A percentile compares a stretch with the other conserved stretches of the same genome.
These are phyloP conservation scores for Motacilla tschutschensis DNA, from an alignment of 2,113 vertebrate species.

Conservation along the genomic window DNA sequence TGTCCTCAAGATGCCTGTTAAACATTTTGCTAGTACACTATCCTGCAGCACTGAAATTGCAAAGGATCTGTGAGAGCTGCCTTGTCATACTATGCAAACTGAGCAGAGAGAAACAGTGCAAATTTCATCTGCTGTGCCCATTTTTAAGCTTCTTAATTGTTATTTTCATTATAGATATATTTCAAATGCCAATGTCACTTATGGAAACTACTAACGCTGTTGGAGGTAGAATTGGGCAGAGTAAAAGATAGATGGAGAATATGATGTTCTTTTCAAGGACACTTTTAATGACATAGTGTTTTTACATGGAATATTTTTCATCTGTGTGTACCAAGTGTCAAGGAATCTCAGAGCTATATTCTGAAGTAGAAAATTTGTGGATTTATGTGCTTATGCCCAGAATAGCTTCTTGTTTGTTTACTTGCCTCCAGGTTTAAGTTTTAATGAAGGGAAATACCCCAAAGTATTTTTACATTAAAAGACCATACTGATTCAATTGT, in stretches of 20 bases:
- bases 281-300: neutral
- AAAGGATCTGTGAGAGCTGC: neutral
- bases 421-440: neutral
- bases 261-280: neutral
- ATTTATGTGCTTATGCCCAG: neutral
- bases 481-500: neutral
- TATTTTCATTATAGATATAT: neutral
- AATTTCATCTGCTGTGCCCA: neutral
- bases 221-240: neutral
- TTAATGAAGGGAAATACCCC: neutral
- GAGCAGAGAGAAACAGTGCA: neutral
- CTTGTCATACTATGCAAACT: neutral
- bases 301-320: neutral
- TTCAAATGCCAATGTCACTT: neutral
- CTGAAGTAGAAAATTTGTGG: neutral
- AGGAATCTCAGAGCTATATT: neutral
- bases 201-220: neutral
- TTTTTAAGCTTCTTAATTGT: neutral
- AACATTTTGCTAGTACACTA: neutral
- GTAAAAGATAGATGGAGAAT: neutral
- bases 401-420: neutral
- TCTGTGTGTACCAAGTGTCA: neutral
- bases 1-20: neutral
- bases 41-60: neutral
- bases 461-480: neutral